phyloP scores from a whole-genome alignment of 1,140 invertebrate species.

The Penaeus japonicus region DNA sequence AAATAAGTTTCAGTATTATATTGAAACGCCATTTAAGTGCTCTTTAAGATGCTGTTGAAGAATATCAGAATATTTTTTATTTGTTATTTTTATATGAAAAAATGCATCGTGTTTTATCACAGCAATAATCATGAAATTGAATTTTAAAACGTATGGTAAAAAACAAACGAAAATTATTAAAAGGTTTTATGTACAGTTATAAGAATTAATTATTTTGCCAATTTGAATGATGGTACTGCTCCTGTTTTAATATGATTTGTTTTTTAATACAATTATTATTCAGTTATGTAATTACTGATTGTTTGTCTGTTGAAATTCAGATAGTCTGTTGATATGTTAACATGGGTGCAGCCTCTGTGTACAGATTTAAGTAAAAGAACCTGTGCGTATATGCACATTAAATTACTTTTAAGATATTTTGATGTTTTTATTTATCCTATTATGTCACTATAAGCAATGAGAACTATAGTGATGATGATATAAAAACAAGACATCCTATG shows the following conservation, averaged over 20 bases:
- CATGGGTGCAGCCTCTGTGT: slow-evolving; percentile 37
- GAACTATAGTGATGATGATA: background rate
- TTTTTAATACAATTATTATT: background rate
- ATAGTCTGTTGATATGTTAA: slow-evolving; percentile 42
- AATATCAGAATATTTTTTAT: too few species aligned
- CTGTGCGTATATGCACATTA: slow-evolving; percentile 42
- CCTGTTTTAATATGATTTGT: slow-evolving; percentile 17
- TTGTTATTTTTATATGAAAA: too few species aligned
- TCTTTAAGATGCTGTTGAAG: too few species aligned
- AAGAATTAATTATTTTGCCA: background rate
- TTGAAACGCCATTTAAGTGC: background rate
- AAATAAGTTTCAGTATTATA: background rate
- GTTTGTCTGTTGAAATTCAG: slow-evolving; percentile 18
- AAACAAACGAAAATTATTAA: too few species aligned
- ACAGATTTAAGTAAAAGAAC: slow-evolving; percentile 42
- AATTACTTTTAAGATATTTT: slow-evolving; percentile 25
- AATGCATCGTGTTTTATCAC: too few species aligned
- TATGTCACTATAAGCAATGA: background rate
- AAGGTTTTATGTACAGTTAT: too few species aligned
- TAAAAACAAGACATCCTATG: too few species aligned
- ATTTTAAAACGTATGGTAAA: too few species aligned
- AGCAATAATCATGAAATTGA: too few species aligned
- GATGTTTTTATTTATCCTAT: background rate
- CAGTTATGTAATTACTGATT: slow-evolving; percentile 24
- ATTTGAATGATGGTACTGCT: background rate